These are phyloP conservation scores for Nemoura dubitans DNA, from an alignment of 2,888 invertebrate species.

Conservation along the genomic window DNA sequence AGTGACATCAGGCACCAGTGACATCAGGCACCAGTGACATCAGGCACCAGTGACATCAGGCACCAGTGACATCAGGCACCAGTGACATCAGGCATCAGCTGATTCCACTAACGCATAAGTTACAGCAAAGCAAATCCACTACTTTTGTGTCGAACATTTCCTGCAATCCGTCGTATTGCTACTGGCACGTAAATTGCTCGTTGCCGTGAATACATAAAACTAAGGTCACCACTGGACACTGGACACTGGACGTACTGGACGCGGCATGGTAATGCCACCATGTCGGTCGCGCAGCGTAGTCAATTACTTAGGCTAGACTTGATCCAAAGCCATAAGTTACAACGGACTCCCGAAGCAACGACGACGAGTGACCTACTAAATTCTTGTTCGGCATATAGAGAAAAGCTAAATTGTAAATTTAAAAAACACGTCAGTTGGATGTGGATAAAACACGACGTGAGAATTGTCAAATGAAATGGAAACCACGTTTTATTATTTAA, in stretches of 20 bases:
- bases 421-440: neutral
- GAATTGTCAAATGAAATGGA: neutral
- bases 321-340: neutral
- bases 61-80: too few relatives aligned
- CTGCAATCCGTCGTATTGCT: neutral
- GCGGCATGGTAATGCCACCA: neutral
- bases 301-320: neutral
- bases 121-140: neutral
- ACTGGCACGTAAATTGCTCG: neutral
- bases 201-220: slow-evolving; percentile 4
- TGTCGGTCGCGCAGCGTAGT: neutral
- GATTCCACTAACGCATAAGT: neutral
- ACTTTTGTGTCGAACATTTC: neutral
- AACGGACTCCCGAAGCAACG: neutral
- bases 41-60: too few relatives aligned
- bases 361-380: neutral
- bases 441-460: neutral
- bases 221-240: neutral
- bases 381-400: neutral
- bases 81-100: too few relatives aligned
- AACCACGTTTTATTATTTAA: neutral
- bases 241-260: neutral
- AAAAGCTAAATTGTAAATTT: neutral
- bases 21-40: too few relatives aligned
- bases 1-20: too few relatives aligned